Evolutionary conservation across 2,888 invertebrate genomes (phyloP).

Genomic region (Agrochola macilenta): DNA sequence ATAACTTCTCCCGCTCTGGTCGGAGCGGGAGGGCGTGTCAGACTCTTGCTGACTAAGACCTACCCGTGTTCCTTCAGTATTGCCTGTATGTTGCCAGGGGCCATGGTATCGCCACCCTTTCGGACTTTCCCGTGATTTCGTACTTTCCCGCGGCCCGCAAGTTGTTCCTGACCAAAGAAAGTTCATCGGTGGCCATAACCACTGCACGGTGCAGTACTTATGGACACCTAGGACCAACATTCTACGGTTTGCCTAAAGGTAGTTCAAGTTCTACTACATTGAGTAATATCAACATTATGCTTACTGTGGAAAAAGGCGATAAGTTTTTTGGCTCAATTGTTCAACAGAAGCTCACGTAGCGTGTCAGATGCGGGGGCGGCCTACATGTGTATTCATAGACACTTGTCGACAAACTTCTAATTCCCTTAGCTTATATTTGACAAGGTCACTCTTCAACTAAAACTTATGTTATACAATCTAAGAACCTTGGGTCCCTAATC

Average conservation of each 20-base stretch:
- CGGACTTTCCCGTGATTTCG: too few species aligned
- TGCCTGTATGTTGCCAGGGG: too few species aligned
- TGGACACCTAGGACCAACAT: not conserved
- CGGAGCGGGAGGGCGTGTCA: too few species aligned
- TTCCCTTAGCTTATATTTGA: conserved; percentile 38
- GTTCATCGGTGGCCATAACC: not conserved
- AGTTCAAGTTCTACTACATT: not conserved
- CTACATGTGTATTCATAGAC: conserved; percentile 34
- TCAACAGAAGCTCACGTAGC: conserved; percentile 13
- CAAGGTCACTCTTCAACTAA: conserved; percentile 23
- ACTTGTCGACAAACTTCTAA: conserved; percentile 45
- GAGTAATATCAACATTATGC: not conserved
- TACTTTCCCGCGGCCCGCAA: too few species aligned
- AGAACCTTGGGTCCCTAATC: not conserved
- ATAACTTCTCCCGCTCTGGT: too few species aligned
- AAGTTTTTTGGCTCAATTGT: not conserved
- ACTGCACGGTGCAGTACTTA: not conserved
- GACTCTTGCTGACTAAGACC: too few species aligned
- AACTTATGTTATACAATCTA: conserved; percentile 20
- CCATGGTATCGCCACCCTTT: too few species aligned
- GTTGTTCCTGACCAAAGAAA: not conserved
- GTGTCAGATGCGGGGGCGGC: conserved; percentile 2
- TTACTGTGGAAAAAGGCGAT: not conserved
- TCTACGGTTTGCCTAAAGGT: not conserved
- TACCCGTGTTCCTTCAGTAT: too few species aligned